phyloP scores from a whole-genome alignment of 2,888 invertebrate genomes.

The Hydrotaea cyrtoneurina region DNA sequence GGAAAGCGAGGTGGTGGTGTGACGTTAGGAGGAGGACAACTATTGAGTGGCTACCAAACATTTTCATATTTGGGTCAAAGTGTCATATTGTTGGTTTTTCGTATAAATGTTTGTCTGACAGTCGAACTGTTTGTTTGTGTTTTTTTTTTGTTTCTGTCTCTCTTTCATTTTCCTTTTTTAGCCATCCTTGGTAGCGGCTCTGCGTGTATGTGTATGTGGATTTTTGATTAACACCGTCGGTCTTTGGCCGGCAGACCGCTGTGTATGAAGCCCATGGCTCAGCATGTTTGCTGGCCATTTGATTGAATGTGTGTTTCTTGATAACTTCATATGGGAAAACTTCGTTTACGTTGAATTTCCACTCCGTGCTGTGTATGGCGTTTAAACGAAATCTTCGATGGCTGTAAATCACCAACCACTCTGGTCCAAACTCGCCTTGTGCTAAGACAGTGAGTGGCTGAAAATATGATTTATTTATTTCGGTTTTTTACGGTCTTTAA shows the following conservation, averaged over 20 bases:
- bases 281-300: slow-evolving; percentile 50
- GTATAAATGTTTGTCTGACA: background rate
- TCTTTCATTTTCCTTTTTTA: slow-evolving; percentile 17
- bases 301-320: background rate
- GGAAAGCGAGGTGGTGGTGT: background rate
- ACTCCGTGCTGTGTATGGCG: slow-evolving; percentile 7
- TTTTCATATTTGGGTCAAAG: slow-evolving; percentile 61
- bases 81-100: slow-evolving; percentile 44
- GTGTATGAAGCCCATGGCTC: slow-evolving; percentile 11
- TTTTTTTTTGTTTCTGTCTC: no score
- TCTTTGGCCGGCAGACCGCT: background rate
- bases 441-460: background rate
- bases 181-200: background rate
- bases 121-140: slow-evolving; percentile 29
- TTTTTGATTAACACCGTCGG: slow-evolving; percentile 58
- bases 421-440: background rate
- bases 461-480: slow-evolving; percentile 11
- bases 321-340: slow-evolving; percentile 8
- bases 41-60: slow-evolving; percentile 32
- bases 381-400: background rate
- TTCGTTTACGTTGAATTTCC: background rate
- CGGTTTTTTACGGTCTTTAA: slow-evolving; percentile 21
- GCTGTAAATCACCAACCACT: background rate
- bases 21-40: background rate
- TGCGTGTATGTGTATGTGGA: slow-evolving; percentile 29